Conservation (phyloP, 2,113 vertebrate genomes). For the Cathartes aura region DNA sequence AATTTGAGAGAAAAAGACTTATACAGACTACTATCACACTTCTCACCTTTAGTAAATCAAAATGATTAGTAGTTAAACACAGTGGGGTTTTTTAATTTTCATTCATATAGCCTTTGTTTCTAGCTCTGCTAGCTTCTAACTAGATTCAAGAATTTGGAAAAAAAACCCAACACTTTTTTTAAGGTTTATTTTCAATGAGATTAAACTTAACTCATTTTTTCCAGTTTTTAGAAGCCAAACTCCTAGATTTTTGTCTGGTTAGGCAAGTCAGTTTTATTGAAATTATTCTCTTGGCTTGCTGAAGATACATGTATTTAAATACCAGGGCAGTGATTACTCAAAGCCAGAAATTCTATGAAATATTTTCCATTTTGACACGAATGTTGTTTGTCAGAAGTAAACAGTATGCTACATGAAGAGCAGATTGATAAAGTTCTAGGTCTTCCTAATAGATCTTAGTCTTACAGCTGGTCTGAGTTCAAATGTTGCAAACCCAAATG, state of each 20-base stretch:
- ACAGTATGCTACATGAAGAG: not conserved
- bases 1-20: not conserved
- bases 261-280: not conserved
- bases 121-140: not conserved
- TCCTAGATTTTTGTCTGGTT: not conserved
- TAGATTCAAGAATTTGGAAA: not conserved
- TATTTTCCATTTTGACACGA: not conserved
- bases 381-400: not conserved
- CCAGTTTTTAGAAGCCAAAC: not conserved
- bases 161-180: not conserved
- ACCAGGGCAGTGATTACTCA: not conserved
- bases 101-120: not conserved
- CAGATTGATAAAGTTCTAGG: not conserved
- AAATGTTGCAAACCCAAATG: not conserved
- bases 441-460: not conserved
- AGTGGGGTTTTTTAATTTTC: not conserved
- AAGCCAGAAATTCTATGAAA: not conserved
- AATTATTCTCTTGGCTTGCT: not conserved
- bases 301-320: not conserved
- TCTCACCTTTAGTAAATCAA: not conserved
- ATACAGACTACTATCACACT: not conserved
- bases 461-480: not conserved
- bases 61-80: not conserved
- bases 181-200: not conserved
- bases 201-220: not conserved